Evolutionary conservation across 2,888 invertebrate species (phyloP).

Genomic region (Entomobrya multifasciata): DNA sequence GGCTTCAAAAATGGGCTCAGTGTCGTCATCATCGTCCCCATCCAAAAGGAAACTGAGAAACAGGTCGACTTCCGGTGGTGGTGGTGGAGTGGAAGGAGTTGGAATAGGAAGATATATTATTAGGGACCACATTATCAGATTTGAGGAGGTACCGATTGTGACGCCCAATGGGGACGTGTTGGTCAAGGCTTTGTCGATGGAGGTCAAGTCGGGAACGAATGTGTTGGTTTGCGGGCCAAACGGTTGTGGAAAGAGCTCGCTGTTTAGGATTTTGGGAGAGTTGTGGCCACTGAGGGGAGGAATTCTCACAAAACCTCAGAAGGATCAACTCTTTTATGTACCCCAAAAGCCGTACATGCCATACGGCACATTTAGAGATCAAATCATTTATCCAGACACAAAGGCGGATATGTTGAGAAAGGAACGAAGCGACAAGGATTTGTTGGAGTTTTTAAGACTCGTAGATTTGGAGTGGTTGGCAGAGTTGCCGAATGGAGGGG

Average conservation of each 20-base stretch:
- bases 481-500: conserved; percentile 82
- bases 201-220: no score
- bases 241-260: no score
- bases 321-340: conserved; percentile 97
- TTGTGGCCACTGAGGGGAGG: no score
- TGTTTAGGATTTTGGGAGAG: no score
- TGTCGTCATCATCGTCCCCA: no score
- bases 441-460: conserved; percentile 84
- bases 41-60: not conserved
- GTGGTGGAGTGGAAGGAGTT: not conserved
- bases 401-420: conserved; percentile 88
- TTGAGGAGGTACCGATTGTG: conserved; percentile 95
- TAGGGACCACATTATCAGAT: conserved; percentile 92
- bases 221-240: no score
- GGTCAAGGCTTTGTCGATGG: conserved; percentile 88
- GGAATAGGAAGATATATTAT: conserved; percentile 55
- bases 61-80: not conserved
- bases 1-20: conserved; percentile 3
- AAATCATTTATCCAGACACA: conserved; percentile 97
- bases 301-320: no score
- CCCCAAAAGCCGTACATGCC: conserved; percentile 99
- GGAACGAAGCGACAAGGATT: conserved; percentile 88
- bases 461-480: conserved; percentile 83
- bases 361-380: conserved; percentile 94
- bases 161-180: conserved; percentile 99